phyloP scores from a whole-genome alignment of 2,797 vertebrate species.

The Alcedo atthis region DNA sequence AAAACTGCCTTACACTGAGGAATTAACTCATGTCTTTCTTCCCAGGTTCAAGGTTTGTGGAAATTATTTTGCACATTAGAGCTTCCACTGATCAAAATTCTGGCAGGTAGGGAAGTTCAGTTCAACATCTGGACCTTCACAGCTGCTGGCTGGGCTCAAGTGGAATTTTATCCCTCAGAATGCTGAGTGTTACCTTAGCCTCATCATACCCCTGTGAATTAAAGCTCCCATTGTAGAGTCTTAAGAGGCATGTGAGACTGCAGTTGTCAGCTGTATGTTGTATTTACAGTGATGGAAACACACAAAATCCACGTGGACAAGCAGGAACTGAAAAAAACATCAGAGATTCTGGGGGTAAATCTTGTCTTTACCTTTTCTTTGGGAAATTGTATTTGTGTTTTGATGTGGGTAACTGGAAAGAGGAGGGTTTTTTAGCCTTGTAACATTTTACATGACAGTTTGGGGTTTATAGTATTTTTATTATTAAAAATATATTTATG shows the following conservation, averaged over 20 bases:
- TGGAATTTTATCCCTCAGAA: not conserved
- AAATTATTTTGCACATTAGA: conserved; percentile 88
- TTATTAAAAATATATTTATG: not conserved
- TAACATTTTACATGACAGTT: not conserved
- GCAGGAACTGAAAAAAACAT: conserved; percentile 85
- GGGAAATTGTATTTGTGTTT: not conserved
- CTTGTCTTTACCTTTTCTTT: not conserved
- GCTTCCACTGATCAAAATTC: conserved; percentile 87
- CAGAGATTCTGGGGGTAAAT: conserved; percentile 87
- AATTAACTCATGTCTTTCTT: not conserved
- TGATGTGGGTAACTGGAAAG: not conserved
- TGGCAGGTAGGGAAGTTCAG: conserved; percentile 85
- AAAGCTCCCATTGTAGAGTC: not conserved
- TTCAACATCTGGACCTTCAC: not conserved
- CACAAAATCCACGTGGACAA: conserved; percentile 86
- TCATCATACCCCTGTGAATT: not conserved
- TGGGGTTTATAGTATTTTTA: not conserved
- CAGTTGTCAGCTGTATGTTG: not conserved
- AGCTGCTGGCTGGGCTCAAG: not conserved
- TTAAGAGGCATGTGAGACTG: not conserved
- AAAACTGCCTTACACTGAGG: not conserved
- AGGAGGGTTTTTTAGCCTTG: not conserved
- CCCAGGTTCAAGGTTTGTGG: conserved; percentile 87
- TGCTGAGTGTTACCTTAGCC: not conserved
- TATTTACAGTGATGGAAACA: conserved; percentile 89